A percentile compares a stretch with the other conserved stretches of the same genome.
Conservation (phyloP, 1,140 invertebrate species). For the Galleria mellonella region DNA sequence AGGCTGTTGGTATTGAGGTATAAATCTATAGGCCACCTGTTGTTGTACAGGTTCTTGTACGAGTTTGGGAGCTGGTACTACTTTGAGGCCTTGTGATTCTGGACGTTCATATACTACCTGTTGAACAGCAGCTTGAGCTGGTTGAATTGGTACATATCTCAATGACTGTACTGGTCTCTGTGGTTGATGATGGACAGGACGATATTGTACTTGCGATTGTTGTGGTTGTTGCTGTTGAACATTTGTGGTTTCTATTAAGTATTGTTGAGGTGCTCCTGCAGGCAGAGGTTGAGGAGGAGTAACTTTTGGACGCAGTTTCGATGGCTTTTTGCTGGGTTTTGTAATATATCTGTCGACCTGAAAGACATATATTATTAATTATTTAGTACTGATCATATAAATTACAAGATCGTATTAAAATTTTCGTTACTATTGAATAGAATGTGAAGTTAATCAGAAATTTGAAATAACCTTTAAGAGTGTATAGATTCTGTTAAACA, state of each 20-base stretch:
- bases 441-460: too few species aligned
- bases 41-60: conserved; percentile 33
- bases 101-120: conserved; percentile 48
- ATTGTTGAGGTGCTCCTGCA: conserved; percentile 50
- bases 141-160: conserved; percentile 47
- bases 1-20: conserved; percentile 47
- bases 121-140: conserved; percentile 30
- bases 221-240: conserved; percentile 36
- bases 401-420: not conserved
- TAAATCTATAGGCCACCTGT: conserved; percentile 38
- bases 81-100: conserved; percentile 58
- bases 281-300: conserved; percentile 29
- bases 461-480: too few species aligned
- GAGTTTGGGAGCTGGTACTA: conserved; percentile 55
- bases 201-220: conserved; percentile 27
- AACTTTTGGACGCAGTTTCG: conserved; percentile 49
- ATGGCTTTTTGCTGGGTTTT: conserved; percentile 58
- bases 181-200: conserved; percentile 23
- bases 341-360: conserved; percentile 56
- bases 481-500: too few species aligned
- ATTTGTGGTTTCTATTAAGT: conserved; percentile 64
- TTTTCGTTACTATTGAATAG: too few species aligned
- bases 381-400: not conserved
- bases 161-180: conserved; percentile 49
- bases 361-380: conserved; percentile 7